These are phyloP conservation scores for Tanypteryx hageni DNA, from an alignment of 2,888 invertebrate genomes.

Conservation along the genomic window DNA sequence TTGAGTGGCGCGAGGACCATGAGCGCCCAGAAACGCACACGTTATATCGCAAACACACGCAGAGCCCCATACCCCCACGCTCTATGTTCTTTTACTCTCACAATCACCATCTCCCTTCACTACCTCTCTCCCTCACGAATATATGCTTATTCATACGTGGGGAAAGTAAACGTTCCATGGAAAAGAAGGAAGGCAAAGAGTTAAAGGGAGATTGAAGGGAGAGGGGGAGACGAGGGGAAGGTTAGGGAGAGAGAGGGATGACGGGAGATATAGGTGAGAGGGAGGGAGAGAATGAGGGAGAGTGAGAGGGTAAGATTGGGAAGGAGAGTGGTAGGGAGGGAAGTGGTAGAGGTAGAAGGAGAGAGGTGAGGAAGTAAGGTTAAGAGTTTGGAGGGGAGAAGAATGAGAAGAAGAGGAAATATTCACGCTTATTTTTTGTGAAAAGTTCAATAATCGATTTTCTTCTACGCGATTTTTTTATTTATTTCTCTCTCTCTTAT, in stretches of 20 bases:
- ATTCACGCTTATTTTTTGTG: background rate
- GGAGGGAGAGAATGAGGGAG: too few relatives aligned
- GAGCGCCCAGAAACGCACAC: background rate
- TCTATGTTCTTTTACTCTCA: background rate
- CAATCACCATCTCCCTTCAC: background rate
- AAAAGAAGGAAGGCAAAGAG: too few relatives aligned
- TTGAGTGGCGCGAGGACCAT: constrained; percentile 12
- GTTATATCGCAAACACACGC: background rate
- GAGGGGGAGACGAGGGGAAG: too few relatives aligned
- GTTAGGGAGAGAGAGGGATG: too few relatives aligned
- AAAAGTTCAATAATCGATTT: background rate
- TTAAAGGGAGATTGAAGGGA: too few relatives aligned
- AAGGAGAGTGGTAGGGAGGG: too few relatives aligned
- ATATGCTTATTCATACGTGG: too few relatives aligned
- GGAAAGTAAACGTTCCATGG: too few relatives aligned
- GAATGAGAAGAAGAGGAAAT: background rate
- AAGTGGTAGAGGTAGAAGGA: too few relatives aligned
- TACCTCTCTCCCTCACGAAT: background rate
- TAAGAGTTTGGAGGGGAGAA: background rate
- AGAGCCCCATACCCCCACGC: background rate
- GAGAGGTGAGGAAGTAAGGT: too few relatives aligned
- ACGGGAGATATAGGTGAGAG: too few relatives aligned
- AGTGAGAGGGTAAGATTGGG: too few relatives aligned
- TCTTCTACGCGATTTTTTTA: background rate
- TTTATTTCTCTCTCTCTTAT: background rate